phyloP scores from a whole-genome alignment of 2,888 invertebrate genomes.

The Macrosiphum euphorbiae region DNA sequence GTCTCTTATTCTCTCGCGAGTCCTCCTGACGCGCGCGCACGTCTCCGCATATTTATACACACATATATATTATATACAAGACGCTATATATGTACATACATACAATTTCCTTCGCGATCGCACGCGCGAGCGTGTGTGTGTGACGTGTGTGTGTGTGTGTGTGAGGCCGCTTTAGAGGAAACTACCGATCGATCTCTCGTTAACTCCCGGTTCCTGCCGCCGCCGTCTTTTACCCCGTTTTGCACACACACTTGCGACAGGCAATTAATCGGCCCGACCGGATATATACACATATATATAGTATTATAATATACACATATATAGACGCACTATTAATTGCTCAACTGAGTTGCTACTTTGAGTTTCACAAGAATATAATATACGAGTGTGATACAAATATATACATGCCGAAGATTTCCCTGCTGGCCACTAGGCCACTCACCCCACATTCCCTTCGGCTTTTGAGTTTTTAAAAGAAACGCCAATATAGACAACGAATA shows the following conservation, averaged over 20 bases:
- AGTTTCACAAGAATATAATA: background rate
- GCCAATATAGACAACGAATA: background rate
- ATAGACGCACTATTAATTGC: background rate
- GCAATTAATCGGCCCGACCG: conserved; percentile 39
- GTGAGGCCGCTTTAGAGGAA: background rate
- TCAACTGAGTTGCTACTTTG: background rate
- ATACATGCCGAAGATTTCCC: background rate
- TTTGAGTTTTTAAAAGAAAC: background rate
- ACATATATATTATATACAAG: background rate
- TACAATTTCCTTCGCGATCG: background rate
- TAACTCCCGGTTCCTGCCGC: conserved; percentile 24
- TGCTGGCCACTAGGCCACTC: too few relatives aligned
- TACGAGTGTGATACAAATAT: background rate
- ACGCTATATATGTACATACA: background rate
- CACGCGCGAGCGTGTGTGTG: background rate
- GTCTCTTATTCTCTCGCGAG: conserved; percentile 28
- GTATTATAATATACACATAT: background rate
- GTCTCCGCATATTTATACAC: conserved; percentile 6
- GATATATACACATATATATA: background rate
- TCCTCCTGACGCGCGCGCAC: conserved; percentile 29
- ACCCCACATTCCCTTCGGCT: too few relatives aligned
- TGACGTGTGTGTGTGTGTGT: background rate
- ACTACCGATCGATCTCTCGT: conserved; percentile 59
- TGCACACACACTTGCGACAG: background rate
- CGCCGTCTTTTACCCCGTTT: conserved; percentile 4